Percentiles rank a stretch among this genome's conserved stretches.
Conservation (phyloP, 30 jellyfish, hydroid and myxozoan species). For the Aurelia coerulea region DNA sequence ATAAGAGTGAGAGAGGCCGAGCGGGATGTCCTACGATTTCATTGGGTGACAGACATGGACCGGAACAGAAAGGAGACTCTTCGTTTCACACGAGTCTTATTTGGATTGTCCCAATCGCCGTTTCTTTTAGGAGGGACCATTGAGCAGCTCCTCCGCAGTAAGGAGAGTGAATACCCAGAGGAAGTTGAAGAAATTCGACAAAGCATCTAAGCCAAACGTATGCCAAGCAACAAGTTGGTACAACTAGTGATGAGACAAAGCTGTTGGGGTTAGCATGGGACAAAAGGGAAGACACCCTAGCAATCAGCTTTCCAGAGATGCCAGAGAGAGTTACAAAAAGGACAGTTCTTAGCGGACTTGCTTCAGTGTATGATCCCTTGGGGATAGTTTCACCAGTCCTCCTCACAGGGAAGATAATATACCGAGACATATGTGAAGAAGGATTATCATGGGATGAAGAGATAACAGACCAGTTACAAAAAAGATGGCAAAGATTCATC, state of each 20-base stretch:
- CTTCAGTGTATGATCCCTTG: too few species aligned
- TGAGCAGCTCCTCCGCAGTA: conserved; percentile 39
- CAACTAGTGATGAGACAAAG: conserved; percentile 28
- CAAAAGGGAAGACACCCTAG: conserved; percentile 35
- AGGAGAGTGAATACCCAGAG: conserved; percentile 26
- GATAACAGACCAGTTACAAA: too few species aligned
- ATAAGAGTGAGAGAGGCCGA: too few species aligned
- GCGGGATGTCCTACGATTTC: too few species aligned
- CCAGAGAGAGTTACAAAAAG: conserved; percentile 32
- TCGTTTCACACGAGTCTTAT: too few species aligned
- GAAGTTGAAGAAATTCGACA: conserved; percentile 53
- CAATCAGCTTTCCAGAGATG: conserved; percentile 35
- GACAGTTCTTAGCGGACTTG: too few species aligned
- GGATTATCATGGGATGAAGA: too few species aligned
- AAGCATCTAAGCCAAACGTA: conserved; percentile 29
- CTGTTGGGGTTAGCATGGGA: conserved; percentile 67
- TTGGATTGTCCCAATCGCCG: conserved; percentile 72
- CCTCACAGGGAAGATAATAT: too few species aligned
- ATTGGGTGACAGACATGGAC: too few species aligned
- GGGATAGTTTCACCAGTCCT: too few species aligned
- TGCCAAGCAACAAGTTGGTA: conserved; percentile 59
- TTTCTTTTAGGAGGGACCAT: conserved; percentile 64
- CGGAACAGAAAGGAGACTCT: neutral
- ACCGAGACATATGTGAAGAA: too few species aligned
- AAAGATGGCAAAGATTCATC: too few species aligned